Evolutionary conservation across 2,113 vertebrate genomes (phyloP).

Genomic region (Kryptolebias marmoratus): DNA sequence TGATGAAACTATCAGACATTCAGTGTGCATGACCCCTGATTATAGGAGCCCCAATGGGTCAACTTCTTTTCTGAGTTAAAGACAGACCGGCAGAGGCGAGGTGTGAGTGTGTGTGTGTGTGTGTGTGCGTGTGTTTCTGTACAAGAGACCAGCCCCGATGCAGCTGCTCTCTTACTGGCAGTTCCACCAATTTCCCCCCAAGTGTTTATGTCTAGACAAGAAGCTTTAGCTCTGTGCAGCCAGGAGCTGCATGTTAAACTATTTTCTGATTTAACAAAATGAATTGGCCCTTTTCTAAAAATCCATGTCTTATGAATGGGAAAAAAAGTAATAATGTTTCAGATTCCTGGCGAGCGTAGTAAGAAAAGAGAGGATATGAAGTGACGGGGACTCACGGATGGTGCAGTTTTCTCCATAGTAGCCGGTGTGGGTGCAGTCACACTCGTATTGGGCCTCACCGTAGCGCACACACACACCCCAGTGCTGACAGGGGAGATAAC

Average conservation of each 20-base stretch:
- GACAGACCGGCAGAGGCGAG: not conserved
- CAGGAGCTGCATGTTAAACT: constrained; percentile 3
- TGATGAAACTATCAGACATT: constrained; percentile 2
- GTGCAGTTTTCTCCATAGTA: constrained; percentile 92
- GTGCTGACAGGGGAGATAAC: constrained; percentile 92
- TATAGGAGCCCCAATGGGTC: not conserved
- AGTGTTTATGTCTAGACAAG: constrained; percentile 62
- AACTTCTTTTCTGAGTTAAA: constrained; percentile 19
- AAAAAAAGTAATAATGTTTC: not conserved
- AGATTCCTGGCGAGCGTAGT: constrained; percentile 14
- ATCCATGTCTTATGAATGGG: not conserved
- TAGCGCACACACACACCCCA: constrained; percentile 87
- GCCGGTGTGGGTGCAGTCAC: constrained; percentile 93
- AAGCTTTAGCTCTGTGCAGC: not conserved
- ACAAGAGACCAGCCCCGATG: not conserved
- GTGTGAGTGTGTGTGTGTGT: too few species aligned
- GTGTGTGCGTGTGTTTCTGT: not conserved
- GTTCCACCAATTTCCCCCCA: constrained; percentile 15
- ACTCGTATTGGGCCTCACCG: constrained; percentile 83
- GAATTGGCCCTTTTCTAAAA: not conserved
- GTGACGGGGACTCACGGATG: constrained; percentile 82
- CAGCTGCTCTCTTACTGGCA: constrained; percentile 24
- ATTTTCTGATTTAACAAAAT: constrained; percentile 20
- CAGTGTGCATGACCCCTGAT: not conserved
- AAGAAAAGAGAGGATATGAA: constrained; percentile 33